Base-by-base conservation (phyloP, 2,797 vertebrate genomes). In the Rhinophrynus dorsalis region DNA sequence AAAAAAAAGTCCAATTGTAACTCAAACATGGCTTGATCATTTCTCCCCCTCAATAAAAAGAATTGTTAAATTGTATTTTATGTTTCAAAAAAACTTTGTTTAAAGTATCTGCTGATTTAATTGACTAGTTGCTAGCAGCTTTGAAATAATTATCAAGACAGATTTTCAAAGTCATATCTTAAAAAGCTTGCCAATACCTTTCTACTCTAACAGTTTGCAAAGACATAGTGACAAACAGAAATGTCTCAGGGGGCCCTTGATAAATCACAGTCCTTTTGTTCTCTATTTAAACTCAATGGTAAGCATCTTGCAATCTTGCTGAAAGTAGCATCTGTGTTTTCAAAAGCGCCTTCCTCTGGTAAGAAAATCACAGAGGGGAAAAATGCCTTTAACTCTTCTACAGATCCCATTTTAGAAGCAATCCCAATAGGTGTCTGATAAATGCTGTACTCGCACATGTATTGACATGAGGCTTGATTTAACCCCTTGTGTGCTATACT, bases 231-330 rank as follows among this genome's bases (percentile, higher is more conserved):
- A 81, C 78, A 82, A 77, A 76, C 58, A 74, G 3, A 2, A 6
- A 18, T 40, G 67, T 74, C 71, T 78, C 75, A 18, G 48, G 68
- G 66, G 80, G 76, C 57, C 78, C 77, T 58, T 68, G 42, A 65
- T 72, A 74, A 70, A 77, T 78, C 73, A 56, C 17, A 30, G 17
- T 67, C 67, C 42, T 76, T 74, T 79, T 76, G 69, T 70, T 77
- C 70, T 76, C 57, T 75, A 26, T 82, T 52, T 69, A 72, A 74
- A 72, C 62, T 75, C 77, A 79, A 75, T 78, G 77, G 51, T 67
- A 75, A 77, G 74, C 62, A 56, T 78, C 81, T 54, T 11, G 40
- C 59, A 50, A 51, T 58, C 75, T 79, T 74, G 51, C 78, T 68
- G 59, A 74, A 63, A 30, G 52, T 33, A 57, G 67, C 65, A 62